These are phyloP conservation scores for Acanthopagrus latus DNA, from an alignment of 2,797 vertebrate species.

Conservation along the genomic window DNA sequence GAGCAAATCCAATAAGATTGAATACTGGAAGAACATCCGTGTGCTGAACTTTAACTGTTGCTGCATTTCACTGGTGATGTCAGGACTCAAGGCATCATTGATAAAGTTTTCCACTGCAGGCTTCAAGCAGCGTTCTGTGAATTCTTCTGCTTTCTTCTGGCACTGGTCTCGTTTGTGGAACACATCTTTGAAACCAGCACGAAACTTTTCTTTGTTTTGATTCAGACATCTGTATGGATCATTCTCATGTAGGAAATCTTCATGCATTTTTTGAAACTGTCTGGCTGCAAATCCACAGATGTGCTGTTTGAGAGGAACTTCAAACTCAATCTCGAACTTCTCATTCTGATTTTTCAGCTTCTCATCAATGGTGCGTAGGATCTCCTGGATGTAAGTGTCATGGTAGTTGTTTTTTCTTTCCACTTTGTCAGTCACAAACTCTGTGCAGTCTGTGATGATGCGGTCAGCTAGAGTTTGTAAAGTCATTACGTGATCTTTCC, in stretches of 20 bases:
- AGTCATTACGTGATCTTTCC: neutral
- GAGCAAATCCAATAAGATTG: constrained; percentile 64
- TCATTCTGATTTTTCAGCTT: constrained; percentile 24
- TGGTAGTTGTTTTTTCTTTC: constrained; percentile 50
- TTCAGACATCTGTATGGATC: constrained; percentile 62
- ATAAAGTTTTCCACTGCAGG: constrained; percentile 56
- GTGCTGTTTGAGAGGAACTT: constrained; percentile 73
- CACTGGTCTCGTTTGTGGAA: constrained; percentile 71
- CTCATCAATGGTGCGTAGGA: constrained; percentile 69
- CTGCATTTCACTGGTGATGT: constrained; percentile 69
- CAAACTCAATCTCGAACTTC: constrained; percentile 37
- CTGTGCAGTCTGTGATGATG: constrained; percentile 53
- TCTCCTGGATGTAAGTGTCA: constrained; percentile 69
- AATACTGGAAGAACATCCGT: constrained; percentile 55
- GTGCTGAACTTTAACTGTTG: constrained; percentile 48
- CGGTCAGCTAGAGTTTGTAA: constrained; percentile 37
- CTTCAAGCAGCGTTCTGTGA: constrained; percentile 40
- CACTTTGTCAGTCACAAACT: constrained; percentile 25
- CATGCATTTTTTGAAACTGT: constrained; percentile 73
- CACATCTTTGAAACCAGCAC: constrained; percentile 71
- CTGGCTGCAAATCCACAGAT: constrained; percentile 72
- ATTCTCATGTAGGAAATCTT: constrained; percentile 59
- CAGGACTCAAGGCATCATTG: constrained; percentile 56
- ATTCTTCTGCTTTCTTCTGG: constrained; percentile 68
- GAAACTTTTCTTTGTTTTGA: constrained; percentile 67